phyloP scores from a whole-genome alignment of 2,888 invertebrate genomes.

The Mycalesis mineus region DNA sequence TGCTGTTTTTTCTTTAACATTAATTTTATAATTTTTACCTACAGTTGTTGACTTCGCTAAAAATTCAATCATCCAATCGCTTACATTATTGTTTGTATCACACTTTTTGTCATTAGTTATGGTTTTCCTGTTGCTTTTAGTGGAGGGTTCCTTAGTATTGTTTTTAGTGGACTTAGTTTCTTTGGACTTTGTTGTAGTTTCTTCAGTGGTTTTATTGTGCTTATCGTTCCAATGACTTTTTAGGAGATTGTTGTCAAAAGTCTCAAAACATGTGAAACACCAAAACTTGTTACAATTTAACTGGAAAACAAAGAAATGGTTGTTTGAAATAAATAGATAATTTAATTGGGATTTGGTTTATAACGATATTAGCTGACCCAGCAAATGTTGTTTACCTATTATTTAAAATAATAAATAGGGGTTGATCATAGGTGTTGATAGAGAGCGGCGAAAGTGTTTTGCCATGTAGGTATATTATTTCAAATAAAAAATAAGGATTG shows the following conservation, averaged over 20 bases:
- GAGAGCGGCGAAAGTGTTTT: too few species aligned
- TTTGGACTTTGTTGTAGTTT: background rate
- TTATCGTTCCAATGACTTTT: conserved; percentile 32
- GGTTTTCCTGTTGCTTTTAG: background rate
- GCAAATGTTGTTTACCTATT: too few species aligned
- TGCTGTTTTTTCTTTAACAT: conserved; percentile 34
- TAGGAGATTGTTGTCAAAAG: conserved; percentile 28
- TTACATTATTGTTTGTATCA: conserved; percentile 11
- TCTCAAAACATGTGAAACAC: conserved; percentile 50
- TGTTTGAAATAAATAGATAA: conserved; percentile 1
- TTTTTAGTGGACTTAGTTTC: background rate
- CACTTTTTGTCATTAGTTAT: background rate
- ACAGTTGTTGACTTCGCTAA: conserved; percentile 32
- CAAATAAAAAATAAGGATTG: too few species aligned
- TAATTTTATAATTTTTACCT: conserved; percentile 37
- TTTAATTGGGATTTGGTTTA: too few species aligned
- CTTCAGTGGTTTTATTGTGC: background rate
- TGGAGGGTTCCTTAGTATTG: too few species aligned
- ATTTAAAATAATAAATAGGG: too few species aligned
- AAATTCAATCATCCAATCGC: conserved; percentile 20
- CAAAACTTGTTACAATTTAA: conserved; percentile 39
- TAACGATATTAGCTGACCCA: too few species aligned
- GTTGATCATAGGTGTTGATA: too few species aligned
- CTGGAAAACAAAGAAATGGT: conserved; percentile 39
- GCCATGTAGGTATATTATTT: too few species aligned